Evolutionary conservation across 2,888 invertebrate species (phyloP), one percentile per base, ranked within the genome.

Genomic region (Carabus problematicus): DNA sequence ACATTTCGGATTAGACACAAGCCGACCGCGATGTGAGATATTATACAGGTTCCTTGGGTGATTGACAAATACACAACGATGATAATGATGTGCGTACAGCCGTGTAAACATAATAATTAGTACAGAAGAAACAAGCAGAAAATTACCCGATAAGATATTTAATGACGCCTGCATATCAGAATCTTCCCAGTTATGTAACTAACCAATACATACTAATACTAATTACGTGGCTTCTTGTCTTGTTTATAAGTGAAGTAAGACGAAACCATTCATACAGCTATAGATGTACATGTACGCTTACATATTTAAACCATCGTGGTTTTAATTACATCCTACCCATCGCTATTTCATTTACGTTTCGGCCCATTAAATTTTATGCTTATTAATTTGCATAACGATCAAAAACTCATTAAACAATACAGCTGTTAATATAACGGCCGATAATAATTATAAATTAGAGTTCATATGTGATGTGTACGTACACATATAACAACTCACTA

Each of bases 381-480:
- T 69, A 69, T 69, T 69, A 62, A 69, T 69, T 69, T 69, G 69
- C 69, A 69, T 69, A 69, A 69, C 69, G 69, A 69, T 69, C 69
- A 55, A 69, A 69, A 69, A 62, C 62, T 69, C 69, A 69, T 69
- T 69, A 62, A 69, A 69, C 69, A 69, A 69, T 62, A 69, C 69
- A 69, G 69, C 69, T 69, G 69, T 69, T 61, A 62, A 69, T 69
- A 69, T 69, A 62, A 67, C 67, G 69, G 47, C 69, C 56, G 56
- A 43, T 69, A 55, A 62, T 69, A 69, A 62, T 69, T 69, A 69
- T 62, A 69, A 69, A 69, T 69, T 69, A 69, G 55, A 43, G 45
- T 45, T 29, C 29, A 29, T 45, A 45, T 12, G 6, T 45, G 45
- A 12, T 45, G 45, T 14, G 45, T 45, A 6, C 7, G 6, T 45